Conservation (phyloP, 2,888 invertebrate species). For the Xylocampa areola region DNA sequence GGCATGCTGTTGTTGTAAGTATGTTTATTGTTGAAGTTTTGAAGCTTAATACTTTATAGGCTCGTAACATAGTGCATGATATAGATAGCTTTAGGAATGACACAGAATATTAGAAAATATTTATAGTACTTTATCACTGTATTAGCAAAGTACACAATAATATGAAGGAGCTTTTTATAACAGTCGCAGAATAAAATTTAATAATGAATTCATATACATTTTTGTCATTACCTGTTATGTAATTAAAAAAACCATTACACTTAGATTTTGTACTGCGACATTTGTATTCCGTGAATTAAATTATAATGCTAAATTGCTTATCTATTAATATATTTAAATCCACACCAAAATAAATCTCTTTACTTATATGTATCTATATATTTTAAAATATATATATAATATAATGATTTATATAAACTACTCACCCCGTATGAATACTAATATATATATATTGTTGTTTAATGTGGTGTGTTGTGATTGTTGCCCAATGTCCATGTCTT, state of each 20-base stretch:
- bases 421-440: slow-evolving; percentile 8
- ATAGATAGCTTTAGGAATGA: slow-evolving; percentile 35
- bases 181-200: slow-evolving; percentile 30
- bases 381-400: slow-evolving; percentile 15
- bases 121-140: slow-evolving; percentile 29
- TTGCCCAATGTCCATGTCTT: slow-evolving; percentile 41
- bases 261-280: slow-evolving; percentile 33
- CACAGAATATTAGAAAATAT: slow-evolving; percentile 42
- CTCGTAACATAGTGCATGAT: slow-evolving; percentile 50
- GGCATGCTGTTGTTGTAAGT: slow-evolving; percentile 59
- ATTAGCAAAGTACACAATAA: slow-evolving; percentile 21
- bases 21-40: slow-evolving; percentile 41
- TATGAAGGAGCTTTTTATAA: slow-evolving; percentile 39
- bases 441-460: slow-evolving; percentile 17
- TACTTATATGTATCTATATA: slow-evolving; percentile 47
- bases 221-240: not conserved
- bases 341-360: slow-evolving; percentile 58
- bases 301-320: slow-evolving; percentile 45
- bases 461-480: slow-evolving; percentile 37
- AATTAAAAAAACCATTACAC: no score
- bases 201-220: not conserved
- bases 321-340: slow-evolving; percentile 34
- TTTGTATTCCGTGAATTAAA: slow-evolving; percentile 19
- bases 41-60: slow-evolving; percentile 49
- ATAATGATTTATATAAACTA: slow-evolving; percentile 16